Evolutionary conservation across 2,113 vertebrate species (phyloP), one percentile per base, ranked within the genome.

Genomic region (Echinops telfairi): DNA sequence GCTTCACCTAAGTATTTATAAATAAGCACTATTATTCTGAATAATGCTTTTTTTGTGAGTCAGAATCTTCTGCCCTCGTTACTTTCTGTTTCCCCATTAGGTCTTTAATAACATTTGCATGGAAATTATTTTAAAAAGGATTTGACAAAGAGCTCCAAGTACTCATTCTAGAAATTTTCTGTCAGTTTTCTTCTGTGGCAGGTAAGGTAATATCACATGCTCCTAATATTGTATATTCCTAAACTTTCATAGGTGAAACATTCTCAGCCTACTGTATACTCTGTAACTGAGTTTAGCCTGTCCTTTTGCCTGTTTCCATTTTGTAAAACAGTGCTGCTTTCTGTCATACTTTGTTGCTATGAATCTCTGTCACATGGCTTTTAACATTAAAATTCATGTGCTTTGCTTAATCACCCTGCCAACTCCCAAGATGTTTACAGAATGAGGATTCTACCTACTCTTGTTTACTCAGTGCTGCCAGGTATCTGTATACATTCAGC

Each of bases 341-440:
- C 60, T 93, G 1, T 80, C 33, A 60, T 88, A 68, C 70, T 94
- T 23, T 71, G 77, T 89, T 94, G 75, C 91, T 91, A 57, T 2
- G 70, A 96, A 93, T 88, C 38, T 93, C 64, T 92, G 76, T 92
- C 77, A 71, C 47, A 4, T 68, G 47, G 20, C 53, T 91, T 93
- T 82, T 84, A 91, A 58, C 83, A 89, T 96, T 91, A 95, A 95
- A 97, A 95, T 94, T 93, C 83, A 40, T 77, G 71, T 85, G 82
- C 62, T 94, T 93, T 91, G 83, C 33, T 53, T 89, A 76, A 93
- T 92, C 38, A 36, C 58, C 40, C 62, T 94, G 57, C 60, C 62
- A 60, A 20, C 47, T 96, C 90, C 58, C 58, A 79, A 82, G 66
- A 38, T 93, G 70, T 68, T 93, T 95, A 93, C 47, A 71, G 70